phyloP scores from a whole-genome alignment of 2,797 vertebrate genomes.

The Rhinatrema bivittatum region DNA sequence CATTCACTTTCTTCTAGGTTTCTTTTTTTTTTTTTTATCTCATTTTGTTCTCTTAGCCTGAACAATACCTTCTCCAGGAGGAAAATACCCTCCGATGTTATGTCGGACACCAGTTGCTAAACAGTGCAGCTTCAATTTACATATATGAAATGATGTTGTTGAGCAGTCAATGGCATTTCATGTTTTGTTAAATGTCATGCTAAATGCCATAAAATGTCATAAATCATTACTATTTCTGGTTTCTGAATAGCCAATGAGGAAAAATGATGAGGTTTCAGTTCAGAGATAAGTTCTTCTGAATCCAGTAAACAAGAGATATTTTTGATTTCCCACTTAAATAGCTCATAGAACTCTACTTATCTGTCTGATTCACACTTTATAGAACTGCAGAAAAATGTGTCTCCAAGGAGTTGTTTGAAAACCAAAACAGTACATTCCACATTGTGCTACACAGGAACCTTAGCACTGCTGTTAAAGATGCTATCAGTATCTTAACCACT shows the following conservation, averaged over 20 bases:
- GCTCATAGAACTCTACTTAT: neutral
- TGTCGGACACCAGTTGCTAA: constrained; percentile 2
- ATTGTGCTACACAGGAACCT: too few relatives aligned
- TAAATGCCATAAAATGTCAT: constrained; percentile 27
- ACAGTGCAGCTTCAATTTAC: constrained; percentile 6
- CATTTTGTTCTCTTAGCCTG: neutral
- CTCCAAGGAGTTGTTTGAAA: too few relatives aligned
- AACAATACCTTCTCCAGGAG: too few relatives aligned
- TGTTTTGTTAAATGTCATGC: constrained; percentile 13
- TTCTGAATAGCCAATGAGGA: constrained; percentile 8
- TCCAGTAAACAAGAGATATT: neutral
- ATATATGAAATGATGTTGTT: constrained; percentile 7
- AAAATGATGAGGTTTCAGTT: neutral
- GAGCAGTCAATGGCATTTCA: neutral
- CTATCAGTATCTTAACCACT: too few relatives aligned
- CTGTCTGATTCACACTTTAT: neutral
- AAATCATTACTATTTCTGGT: constrained; percentile 11
- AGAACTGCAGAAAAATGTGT: neutral
- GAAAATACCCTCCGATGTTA: constrained; percentile 3
- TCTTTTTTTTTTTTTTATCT: neutral
- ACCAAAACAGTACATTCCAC: too few relatives aligned
- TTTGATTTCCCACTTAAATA: neutral
- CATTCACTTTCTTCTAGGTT: too few relatives aligned
- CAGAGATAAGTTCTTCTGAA: neutral
- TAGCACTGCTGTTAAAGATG: too few relatives aligned